Conservation (phyloP, 2,113 vertebrate genomes). For the Melozone crissalis region DNA sequence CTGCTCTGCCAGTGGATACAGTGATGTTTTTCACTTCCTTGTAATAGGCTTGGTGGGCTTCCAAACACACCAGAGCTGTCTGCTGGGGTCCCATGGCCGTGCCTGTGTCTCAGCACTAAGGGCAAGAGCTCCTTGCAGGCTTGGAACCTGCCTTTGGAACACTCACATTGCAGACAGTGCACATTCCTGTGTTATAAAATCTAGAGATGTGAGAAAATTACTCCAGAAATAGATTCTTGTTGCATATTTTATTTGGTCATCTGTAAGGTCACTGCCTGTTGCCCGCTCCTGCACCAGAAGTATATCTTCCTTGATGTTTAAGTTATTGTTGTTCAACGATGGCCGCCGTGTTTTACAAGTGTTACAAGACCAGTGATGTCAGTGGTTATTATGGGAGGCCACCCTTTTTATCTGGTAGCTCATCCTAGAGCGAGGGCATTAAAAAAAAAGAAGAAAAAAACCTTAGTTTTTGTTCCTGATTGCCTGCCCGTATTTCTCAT, state of each 20-base stretch:
- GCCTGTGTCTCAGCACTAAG: not conserved
- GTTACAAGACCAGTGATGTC: constrained; percentile 9
- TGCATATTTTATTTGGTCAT: not conserved
- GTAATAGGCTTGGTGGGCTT: not conserved
- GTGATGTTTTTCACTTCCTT: not conserved
- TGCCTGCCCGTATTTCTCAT: not conserved
- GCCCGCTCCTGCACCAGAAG: not conserved
- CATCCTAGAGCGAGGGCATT: not conserved
- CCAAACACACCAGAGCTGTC: fast-evolving
- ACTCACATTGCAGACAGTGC: fast-evolving
- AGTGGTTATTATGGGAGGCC: not conserved
- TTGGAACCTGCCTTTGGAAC: not conserved
- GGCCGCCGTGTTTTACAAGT: not conserved
- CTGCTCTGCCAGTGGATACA: not conserved
- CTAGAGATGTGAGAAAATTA: not conserved
- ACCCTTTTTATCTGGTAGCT: not conserved
- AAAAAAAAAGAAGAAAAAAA: not conserved
- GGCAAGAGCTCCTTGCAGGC: not conserved
- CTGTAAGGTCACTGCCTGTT: not conserved
- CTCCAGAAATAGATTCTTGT: not conserved
- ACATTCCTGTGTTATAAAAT: fast-evolving
- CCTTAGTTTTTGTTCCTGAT: not conserved
- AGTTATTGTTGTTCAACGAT: not conserved
- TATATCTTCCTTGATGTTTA: not conserved
- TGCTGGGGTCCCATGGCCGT: fast-evolving